Evolutionary conservation across 2,888 invertebrate species (phyloP).

Genomic region (Buathra laborator): DNA sequence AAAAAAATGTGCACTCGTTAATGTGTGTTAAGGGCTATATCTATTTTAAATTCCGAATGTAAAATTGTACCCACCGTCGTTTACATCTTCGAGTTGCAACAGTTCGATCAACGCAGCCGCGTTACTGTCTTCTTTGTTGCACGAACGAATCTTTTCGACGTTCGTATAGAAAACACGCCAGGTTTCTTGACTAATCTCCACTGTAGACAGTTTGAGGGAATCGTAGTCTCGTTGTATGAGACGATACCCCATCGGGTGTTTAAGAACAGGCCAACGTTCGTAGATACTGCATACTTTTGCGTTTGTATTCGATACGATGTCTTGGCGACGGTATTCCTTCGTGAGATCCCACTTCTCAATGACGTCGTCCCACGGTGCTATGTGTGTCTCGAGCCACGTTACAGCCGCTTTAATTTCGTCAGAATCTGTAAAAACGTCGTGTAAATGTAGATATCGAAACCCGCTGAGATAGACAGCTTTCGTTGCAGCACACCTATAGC

Average conservation of each 20-base stretch:
- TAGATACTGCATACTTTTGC: neutral
- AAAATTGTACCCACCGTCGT: conserved; percentile 7
- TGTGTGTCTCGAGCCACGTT: conserved; percentile 35
- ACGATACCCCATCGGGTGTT: conserved; percentile 20
- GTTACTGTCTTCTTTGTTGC: neutral
- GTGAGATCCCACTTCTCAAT: conserved; percentile 35
- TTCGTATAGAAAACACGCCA: neutral
- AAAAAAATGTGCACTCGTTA: neutral
- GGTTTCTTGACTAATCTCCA: neutral
- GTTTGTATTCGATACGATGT: conserved; percentile 3
- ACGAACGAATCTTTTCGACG: neutral
- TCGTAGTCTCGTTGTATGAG: neutral
- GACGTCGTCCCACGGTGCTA: conserved; percentile 50
- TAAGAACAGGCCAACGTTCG: conserved; percentile 34
- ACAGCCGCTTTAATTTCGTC: conserved; percentile 1
- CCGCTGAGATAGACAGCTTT: neutral
- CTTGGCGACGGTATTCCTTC: conserved; percentile 28
- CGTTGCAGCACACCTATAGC: neutral
- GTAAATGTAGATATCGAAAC: neutral
- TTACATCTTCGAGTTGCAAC: neutral
- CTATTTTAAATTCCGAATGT: neutral
- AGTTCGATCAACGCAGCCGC: neutral
- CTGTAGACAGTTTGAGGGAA: neutral
- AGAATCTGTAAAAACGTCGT: conserved; percentile 4
- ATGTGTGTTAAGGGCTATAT: neutral